Conservation (phyloP, 2,113 vertebrate genomes). For the Strix aluco region DNA sequence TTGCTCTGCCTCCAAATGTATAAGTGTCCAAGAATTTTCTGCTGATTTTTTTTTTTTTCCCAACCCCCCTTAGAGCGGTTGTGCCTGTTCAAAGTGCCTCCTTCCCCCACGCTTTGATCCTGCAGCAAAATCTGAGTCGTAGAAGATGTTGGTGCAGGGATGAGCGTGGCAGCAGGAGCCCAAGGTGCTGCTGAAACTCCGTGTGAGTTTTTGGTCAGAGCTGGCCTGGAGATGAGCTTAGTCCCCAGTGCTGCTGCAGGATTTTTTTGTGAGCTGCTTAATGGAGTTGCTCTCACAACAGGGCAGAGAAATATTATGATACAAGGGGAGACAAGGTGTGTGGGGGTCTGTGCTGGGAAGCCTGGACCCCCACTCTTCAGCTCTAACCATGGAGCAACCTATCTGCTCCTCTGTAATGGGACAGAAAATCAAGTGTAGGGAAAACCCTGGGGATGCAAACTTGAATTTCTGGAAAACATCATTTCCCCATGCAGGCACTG, state of each 20-base stretch:
- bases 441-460: not conserved
- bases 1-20: not conserved
- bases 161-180: not conserved
- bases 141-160: not conserved
- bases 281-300: not conserved
- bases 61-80: not conserved
- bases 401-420: fast-evolving
- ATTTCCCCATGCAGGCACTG: not conserved
- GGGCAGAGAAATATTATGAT: not conserved
- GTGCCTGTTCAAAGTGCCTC: not conserved
- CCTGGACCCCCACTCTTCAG: fast-evolving
- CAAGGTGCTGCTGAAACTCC: not conserved
- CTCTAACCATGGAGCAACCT: not conserved
- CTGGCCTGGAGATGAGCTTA: not conserved
- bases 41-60: not conserved
- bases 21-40: not conserved
- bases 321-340: not conserved
- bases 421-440: not conserved
- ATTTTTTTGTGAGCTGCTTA: not conserved
- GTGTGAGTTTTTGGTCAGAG: not conserved
- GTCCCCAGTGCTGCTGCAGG: not conserved
- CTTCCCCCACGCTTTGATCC: not conserved
- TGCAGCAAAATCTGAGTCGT: not conserved
- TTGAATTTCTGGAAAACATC: not conserved
- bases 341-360: not conserved